Percentiles rank a stretch among this genome's conserved stretches.
Conservation (phyloP, 2,797 vertebrate genomes). For the Bradypus variegatus region DNA sequence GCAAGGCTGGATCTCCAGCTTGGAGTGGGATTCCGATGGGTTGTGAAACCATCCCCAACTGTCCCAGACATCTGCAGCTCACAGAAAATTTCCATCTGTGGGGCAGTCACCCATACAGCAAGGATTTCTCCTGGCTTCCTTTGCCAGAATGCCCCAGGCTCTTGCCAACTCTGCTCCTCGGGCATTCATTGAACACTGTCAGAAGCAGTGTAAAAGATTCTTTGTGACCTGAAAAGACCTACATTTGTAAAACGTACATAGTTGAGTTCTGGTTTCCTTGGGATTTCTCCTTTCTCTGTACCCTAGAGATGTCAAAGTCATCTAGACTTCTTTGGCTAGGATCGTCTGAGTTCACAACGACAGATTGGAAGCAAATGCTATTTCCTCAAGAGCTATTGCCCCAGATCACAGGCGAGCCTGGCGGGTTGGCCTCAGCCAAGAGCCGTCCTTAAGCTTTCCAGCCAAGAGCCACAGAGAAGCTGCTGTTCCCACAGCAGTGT, state of each 20-base stretch:
- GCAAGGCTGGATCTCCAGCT: background rate
- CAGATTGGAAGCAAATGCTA: background rate
- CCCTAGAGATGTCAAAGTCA: background rate
- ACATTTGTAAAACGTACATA: background rate
- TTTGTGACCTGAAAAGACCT: background rate
- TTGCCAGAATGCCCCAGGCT: too few relatives aligned
- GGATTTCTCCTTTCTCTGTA: background rate
- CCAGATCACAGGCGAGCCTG: background rate
- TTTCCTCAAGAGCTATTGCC: background rate
- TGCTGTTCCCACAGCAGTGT: too few relatives aligned
- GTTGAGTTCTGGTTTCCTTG: background rate
- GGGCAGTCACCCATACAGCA: too few relatives aligned
- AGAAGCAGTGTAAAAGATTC: background rate
- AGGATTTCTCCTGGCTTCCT: too few relatives aligned
- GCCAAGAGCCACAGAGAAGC: background rate
- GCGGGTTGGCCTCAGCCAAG: background rate
- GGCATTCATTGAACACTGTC: background rate
- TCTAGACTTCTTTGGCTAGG: background rate
- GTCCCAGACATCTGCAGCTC: background rate
- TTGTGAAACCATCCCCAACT: rapidly evolving
- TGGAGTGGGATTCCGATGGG: background rate
- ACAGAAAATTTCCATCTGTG: background rate
- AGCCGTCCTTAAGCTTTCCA: background rate
- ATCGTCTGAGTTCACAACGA: background rate
- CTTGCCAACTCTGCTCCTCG: rapidly evolving